phyloP scores from a whole-genome alignment of 2,888 invertebrate species.

The Chromoteleia sp. region DNA sequence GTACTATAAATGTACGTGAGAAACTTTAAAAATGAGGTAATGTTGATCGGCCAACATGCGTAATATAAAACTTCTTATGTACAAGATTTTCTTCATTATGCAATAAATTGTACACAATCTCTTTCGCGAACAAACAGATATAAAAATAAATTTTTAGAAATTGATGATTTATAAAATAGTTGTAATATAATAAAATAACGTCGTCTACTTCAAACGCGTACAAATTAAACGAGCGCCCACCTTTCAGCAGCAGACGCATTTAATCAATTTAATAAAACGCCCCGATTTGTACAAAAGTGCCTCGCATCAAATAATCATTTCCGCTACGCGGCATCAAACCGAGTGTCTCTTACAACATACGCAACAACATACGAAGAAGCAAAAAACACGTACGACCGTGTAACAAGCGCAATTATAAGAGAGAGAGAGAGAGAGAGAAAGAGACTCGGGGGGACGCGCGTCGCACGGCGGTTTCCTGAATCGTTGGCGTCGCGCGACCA shows the following conservation, averaged over 20 bases:
- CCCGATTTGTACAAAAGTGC: conserved; percentile 29
- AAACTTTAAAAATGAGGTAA: too few relatives aligned
- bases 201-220: background rate
- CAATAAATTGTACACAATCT: too few relatives aligned
- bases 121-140: too few relatives aligned
- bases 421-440: conserved; percentile 31
- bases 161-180: too few relatives aligned
- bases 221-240: conserved; percentile 8
- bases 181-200: background rate
- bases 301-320: conserved; percentile 53
- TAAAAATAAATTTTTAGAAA: too few relatives aligned
- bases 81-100: too few relatives aligned
- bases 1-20: too few relatives aligned
- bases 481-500: conserved; percentile 60
- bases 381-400: conserved; percentile 50
- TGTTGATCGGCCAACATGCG: too few relatives aligned
- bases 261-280: conserved; percentile 54
- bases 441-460: conserved; percentile 20
- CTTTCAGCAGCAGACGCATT: conserved; percentile 24
- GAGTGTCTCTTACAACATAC: conserved; percentile 66
- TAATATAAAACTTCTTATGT: too few relatives aligned
- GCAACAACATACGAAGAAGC: conserved; percentile 47
- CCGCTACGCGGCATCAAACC: conserved; percentile 48
- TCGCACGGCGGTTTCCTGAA: conserved; percentile 50
- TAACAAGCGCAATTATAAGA: conserved; percentile 55